Evolutionary conservation across 2,113 vertebrate species (phyloP), one percentile per base, ranked within the genome.

Genomic region (Rhinoptilus africanus): DNA sequence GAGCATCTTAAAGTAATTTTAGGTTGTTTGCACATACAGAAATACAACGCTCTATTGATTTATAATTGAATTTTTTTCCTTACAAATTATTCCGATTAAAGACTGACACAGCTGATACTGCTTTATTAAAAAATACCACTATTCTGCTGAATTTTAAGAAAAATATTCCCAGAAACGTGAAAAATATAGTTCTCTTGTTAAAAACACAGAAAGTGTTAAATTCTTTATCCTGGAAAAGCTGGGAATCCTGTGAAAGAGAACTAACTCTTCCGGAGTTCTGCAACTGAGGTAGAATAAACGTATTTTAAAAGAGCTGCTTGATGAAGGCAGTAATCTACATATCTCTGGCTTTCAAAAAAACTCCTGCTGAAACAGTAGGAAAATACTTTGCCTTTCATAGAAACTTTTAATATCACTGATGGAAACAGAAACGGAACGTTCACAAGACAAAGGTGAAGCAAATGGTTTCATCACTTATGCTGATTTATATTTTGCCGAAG

Each of bases 11-110:
- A 81, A 94, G 64, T 93, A 90, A 88, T 88, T 88, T 93, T 85
- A 77, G 73, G 82, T 84, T 92, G 89, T 90, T 84, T 85, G 89
- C 69, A 94, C 62, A 88, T 88, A 90, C n/a, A 90, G 78, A 93
- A 96, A 93, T 90, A 93, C 82, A 95, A 88, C 64, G 5, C 57
- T 84, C 63, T 87, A 95, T 88, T 90, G 93, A 68, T 88, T 95
- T 85, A 92, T 90, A 90, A 88, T 88, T 88, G 59, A 92, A 43
- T 74, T 68, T 50, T 91, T 88, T 81, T 51, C 74, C 86, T 90
- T 85, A 83, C 48, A 86, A 81, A 84, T 89, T 80, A 78, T 60
- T 81, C 82, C 56, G 67, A 27, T 76, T 89, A 92, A 91, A 43
- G 48, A 63, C 48, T 76, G 71, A 80, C 50, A 71, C 79, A 96